A percentile compares a stretch with the other conserved stretches of the same genome.
Conservation (phyloP, 2,113 vertebrate genomes). For the Melospiza melodia region DNA sequence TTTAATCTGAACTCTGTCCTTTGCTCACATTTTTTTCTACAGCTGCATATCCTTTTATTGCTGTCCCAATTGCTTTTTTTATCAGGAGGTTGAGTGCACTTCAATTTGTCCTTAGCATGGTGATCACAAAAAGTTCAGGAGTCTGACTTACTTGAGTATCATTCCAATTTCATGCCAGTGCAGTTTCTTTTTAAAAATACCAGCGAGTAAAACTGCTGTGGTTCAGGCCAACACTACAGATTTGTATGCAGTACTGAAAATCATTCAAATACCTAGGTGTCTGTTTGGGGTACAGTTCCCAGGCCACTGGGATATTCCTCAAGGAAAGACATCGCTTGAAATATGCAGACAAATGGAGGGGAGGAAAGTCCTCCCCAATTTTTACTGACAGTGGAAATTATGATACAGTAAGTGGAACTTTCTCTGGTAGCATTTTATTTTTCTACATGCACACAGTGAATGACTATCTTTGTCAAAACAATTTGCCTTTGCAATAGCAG, state of each 20-base stretch:
- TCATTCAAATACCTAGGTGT: neutral
- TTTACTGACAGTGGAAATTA: neutral
- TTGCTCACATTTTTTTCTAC: neutral
- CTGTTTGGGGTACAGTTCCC: neutral
- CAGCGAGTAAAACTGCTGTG: neutral
- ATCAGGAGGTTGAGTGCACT: slow-evolving; percentile 11
- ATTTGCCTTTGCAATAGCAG: neutral
- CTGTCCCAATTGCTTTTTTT: slow-evolving; percentile 12
- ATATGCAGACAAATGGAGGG: neutral
- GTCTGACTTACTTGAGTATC: neutral
- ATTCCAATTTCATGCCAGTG: neutral
- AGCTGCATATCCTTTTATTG: slow-evolving; percentile 30
- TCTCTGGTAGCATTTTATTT: neutral
- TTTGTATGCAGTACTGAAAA: neutral
- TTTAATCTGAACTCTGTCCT: slow-evolving; percentile 56
- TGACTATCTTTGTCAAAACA: neutral
- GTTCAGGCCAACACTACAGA: neutral
- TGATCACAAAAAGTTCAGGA: slow-evolving; percentile 16
- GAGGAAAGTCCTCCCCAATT: neutral
- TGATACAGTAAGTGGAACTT: neutral
- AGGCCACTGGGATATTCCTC: neutral
- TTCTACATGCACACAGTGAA: neutral
- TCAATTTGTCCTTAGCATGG: neutral
- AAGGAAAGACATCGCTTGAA: neutral
- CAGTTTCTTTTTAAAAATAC: neutral